These are phyloP conservation scores for Pao palembangensis DNA, from an alignment of 2,113 vertebrate genomes.

Conservation along the genomic window DNA sequence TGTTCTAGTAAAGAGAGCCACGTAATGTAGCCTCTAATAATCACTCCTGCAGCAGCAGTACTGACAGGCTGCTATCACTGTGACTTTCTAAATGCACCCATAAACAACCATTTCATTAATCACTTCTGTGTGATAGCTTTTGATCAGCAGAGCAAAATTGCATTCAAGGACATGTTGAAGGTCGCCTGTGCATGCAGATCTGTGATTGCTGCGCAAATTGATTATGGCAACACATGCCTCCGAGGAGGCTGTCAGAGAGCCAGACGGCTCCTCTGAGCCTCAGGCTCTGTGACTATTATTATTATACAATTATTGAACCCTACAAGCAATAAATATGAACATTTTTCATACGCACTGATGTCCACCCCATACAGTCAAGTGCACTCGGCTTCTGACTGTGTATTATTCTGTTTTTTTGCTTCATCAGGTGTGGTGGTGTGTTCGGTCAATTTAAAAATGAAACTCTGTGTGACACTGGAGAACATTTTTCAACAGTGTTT, in stretches of 20 bases:
- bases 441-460: too few relatives aligned
- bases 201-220: conserved; percentile 70
- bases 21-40: background rate
- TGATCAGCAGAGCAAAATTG: conserved; percentile 46
- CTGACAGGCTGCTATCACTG: conserved; percentile 29
- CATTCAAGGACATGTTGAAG: conserved; percentile 67
- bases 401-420: too few relatives aligned
- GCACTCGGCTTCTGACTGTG: too few relatives aligned
- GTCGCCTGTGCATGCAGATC: conserved; percentile 51
- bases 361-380: too few relatives aligned
- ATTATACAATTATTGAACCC: too few relatives aligned
- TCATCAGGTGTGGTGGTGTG: too few relatives aligned
- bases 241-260: conserved; percentile 54
- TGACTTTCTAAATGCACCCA: conserved; percentile 36
- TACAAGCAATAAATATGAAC: too few relatives aligned
- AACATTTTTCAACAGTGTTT: too few relatives aligned
- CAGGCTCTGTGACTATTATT: too few relatives aligned
- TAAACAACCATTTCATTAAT: conserved; percentile 55
- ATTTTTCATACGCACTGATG: too few relatives aligned
- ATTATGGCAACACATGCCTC: conserved; percentile 58
- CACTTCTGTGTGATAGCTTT: conserved; percentile 46
- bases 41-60: conserved; percentile 1
- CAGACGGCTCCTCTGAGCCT: conserved; percentile 20
- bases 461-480: too few relatives aligned
- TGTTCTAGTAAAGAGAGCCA: conserved; percentile 21